Evolutionary conservation across 2,888 invertebrate species (phyloP).

Genomic region (Cartodere bifasciata): DNA sequence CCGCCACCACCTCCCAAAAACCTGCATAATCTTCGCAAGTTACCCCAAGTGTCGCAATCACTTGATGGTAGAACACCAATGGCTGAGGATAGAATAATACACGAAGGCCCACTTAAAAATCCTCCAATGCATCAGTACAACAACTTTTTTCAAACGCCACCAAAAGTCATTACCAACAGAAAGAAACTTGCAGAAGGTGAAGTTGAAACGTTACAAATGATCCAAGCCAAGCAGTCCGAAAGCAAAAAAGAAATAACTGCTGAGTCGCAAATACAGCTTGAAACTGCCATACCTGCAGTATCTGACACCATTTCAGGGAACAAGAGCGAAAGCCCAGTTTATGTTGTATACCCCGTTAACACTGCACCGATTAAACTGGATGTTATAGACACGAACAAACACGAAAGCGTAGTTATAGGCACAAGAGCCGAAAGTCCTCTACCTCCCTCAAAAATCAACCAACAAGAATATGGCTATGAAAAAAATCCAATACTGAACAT

Average conservation of each 20-base stretch:
- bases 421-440: conserved; percentile 39
- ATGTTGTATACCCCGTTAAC: conserved; percentile 48
- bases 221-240: conserved; percentile 42
- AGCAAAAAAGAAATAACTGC: conserved; percentile 27
- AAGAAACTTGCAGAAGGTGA: conserved; percentile 36
- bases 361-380: conserved; percentile 38
- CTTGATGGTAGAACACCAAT: conserved; percentile 13
- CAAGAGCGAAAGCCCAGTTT: conserved; percentile 29
- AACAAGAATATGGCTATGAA: conserved; percentile 27
- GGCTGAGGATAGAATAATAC: conserved; percentile 24
- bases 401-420: conserved; percentile 43
- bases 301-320: conserved; percentile 5
- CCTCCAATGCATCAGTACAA: conserved; percentile 23
- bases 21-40: conserved; percentile 38
- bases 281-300: conserved; percentile 11
- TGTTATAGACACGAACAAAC: conserved; percentile 32
- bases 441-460: conserved; percentile 30
- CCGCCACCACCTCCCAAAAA: conserved; percentile 32
- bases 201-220: conserved; percentile 56
- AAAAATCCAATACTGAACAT: conserved; percentile 36
- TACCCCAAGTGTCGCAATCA: conserved; percentile 20
- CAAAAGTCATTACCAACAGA: conserved; percentile 36
- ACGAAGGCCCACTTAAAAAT: conserved; percentile 19
- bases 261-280: conserved; percentile 19
- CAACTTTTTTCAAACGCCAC: conserved; percentile 29